These are phyloP conservation scores for Cremastinae sp. DNA, from an alignment of 2,888 invertebrate genomes.

Conservation along the genomic window DNA sequence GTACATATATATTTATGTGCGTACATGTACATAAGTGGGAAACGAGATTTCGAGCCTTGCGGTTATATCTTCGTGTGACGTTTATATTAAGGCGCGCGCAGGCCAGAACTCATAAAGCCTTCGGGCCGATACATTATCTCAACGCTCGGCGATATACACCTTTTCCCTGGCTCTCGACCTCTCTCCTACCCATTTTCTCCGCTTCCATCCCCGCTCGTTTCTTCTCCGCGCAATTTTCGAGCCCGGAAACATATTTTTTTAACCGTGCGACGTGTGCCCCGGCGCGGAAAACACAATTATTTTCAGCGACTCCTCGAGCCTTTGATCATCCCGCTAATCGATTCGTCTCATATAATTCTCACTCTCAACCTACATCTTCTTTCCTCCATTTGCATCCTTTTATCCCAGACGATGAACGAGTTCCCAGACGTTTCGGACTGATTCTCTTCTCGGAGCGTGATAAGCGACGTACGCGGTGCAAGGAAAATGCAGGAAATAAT, in stretches of 20 bases:
- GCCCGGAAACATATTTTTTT: conserved; percentile 29
- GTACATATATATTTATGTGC: conserved; percentile 18
- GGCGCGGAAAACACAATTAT: too few species aligned
- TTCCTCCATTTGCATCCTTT: too few species aligned
- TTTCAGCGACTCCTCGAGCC: too few species aligned
- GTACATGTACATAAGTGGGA: not conserved
- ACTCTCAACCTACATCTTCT: too few species aligned
- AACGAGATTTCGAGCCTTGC: conserved; percentile 32
- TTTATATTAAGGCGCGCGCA: conserved; percentile 33
- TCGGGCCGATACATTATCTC: conserved; percentile 50
- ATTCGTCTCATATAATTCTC: too few species aligned
- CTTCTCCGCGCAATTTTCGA: conserved; percentile 1
- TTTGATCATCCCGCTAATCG: too few species aligned
- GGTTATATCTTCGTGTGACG: conserved; percentile 40
- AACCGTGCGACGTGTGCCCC: conserved; percentile 6
- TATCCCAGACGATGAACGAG: too few species aligned
- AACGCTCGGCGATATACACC: conserved; percentile 39
- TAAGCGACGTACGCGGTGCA: too few species aligned
- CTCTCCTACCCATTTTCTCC: conserved; percentile 41
- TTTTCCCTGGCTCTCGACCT: conserved; percentile 47
- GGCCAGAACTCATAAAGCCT: conserved; percentile 35
- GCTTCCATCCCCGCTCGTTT: conserved; percentile 19
- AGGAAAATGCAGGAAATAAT: too few species aligned
- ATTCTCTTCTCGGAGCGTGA: too few species aligned
- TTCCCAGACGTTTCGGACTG: too few species aligned